Evolutionary conservation across 2,797 vertebrate genomes (phyloP).

Genomic region (Sandelia bainsii): DNA sequence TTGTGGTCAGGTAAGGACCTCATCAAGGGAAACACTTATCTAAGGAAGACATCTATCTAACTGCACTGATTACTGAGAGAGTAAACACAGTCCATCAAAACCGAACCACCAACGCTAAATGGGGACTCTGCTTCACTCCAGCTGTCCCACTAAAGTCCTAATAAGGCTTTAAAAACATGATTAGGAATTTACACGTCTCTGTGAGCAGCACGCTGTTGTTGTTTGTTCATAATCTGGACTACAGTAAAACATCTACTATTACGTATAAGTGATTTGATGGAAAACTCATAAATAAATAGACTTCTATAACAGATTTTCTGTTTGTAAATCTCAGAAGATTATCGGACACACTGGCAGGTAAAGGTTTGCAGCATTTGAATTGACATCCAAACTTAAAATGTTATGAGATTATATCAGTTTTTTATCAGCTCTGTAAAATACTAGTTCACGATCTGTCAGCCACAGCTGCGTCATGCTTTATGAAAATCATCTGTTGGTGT

Average conservation of each 20-base stretch:
- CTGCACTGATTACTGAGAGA: slow-evolving; percentile 63
- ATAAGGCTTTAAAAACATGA: slow-evolving; percentile 25
- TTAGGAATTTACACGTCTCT: slow-evolving; percentile 11
- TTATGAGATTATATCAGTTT: neutral
- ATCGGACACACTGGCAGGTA: too few relatives aligned
- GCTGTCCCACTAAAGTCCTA: slow-evolving; percentile 35
- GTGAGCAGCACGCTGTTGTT: neutral
- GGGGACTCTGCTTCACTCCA: slow-evolving; percentile 17
- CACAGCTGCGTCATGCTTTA: too few relatives aligned
- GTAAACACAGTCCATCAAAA: slow-evolving; percentile 57
- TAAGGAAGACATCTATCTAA: slow-evolving; percentile 66
- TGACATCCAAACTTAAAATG: neutral
- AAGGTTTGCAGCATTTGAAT: neutral
- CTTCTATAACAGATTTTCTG: too few relatives aligned
- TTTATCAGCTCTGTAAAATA: neutral
- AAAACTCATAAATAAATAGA: neutral
- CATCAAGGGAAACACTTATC: slow-evolving; percentile 70
- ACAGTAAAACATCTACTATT: neutral
- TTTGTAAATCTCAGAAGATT: too few relatives aligned
- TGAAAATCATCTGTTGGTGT: too few relatives aligned
- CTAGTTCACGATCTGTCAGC: too few relatives aligned
- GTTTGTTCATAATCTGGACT: slow-evolving; percentile 10
- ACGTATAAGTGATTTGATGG: neutral
- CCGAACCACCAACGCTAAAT: slow-evolving; percentile 45
- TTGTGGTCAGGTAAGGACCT: slow-evolving; percentile 65